These are phyloP conservation scores for Baronia brevicornis DNA, from an alignment of 2,888 invertebrate genomes.

Conservation along the genomic window DNA sequence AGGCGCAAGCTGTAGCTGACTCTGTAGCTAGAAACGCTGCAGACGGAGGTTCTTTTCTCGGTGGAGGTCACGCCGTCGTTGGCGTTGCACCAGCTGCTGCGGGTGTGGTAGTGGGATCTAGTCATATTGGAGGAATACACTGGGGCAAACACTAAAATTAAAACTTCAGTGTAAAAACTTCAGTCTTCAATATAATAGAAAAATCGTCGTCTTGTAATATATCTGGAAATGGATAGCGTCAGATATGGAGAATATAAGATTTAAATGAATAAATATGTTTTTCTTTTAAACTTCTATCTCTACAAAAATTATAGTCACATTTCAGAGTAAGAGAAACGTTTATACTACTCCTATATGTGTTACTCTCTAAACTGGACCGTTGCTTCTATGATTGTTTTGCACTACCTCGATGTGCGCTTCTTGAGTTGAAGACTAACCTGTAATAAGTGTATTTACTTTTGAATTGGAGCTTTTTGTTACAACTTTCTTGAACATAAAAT, in stretches of 20 bases:
- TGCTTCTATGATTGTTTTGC: no score
- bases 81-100: slow-evolving; percentile 25
- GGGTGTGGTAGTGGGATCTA: slow-evolving; percentile 24
- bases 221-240: slow-evolving; percentile 59
- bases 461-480: no score
- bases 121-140: slow-evolving; percentile 16
- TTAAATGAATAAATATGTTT: no score
- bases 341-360: no score
- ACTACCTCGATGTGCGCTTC: no score
- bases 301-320: no score
- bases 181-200: slow-evolving; percentile 21
- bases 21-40: slow-evolving; percentile 52
- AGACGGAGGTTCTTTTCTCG: slow-evolving; percentile 47
- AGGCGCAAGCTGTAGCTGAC: slow-evolving; percentile 54
- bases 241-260: slow-evolving; percentile 48
- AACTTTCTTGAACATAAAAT: no score
- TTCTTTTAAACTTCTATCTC: no score
- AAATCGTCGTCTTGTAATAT: slow-evolving; percentile 49
- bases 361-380: no score
- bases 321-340: no score
- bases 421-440: no score
- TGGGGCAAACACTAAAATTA: slow-evolving; percentile 22
- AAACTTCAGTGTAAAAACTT: slow-evolving; percentile 19
- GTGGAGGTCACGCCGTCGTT: slow-evolving; percentile 30
- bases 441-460: no score